Evolutionary conservation across 2,797 vertebrate genomes (phyloP).

Genomic region (Onychomys leucogaster): DNA sequence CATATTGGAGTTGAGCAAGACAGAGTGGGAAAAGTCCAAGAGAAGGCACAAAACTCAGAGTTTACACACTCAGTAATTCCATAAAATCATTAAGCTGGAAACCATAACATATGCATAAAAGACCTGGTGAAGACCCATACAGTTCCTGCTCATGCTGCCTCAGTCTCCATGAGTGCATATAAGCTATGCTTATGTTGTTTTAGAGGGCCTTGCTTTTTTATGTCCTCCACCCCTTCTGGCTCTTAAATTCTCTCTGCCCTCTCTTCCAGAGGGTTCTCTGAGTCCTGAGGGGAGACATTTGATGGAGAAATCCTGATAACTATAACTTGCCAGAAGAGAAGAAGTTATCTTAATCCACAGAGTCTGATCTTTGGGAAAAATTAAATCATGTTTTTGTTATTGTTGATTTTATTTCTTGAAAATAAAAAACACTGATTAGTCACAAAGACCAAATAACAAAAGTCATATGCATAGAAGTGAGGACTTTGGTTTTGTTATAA

Average conservation of each 20-base stretch:
- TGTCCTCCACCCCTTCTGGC: not conserved
- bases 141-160: not conserved
- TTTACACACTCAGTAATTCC: not conserved
- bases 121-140: too few species aligned
- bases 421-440: not conserved
- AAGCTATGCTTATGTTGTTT: not conserved
- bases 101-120: too few species aligned
- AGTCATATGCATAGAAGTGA: not conserved
- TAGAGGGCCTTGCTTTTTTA: not conserved
- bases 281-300: not conserved
- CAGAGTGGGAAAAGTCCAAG: too few species aligned
- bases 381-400: not conserved
- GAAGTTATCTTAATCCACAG: not conserved
- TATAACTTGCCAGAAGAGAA: not conserved
- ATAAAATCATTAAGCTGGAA: not conserved
- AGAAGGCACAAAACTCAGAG: not conserved
- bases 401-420: not conserved
- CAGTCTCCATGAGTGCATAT: not conserved
- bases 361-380: slow-evolving; percentile 30
- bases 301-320: not conserved
- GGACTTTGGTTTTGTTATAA: slow-evolving; percentile 24
- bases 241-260: not conserved
- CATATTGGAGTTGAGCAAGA: not conserved
- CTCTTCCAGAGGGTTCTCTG: not conserved
- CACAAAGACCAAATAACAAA: not conserved